Percentiles rank a stretch among this genome's conserved stretches.
phyloP scores from a whole-genome alignment of 2,888 invertebrate species.

The Teleiodes luculella region DNA sequence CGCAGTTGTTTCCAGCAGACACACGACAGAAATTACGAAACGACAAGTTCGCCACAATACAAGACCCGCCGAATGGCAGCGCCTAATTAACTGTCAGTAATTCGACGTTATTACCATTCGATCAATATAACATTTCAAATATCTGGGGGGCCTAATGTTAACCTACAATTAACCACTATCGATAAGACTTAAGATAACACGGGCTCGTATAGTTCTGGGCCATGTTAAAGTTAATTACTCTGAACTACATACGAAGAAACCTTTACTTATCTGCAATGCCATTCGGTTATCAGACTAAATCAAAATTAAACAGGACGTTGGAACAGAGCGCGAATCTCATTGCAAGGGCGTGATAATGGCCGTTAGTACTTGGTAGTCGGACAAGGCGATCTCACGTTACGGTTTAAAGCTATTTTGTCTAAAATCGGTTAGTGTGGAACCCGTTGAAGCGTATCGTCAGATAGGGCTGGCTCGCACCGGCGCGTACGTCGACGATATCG shows the following conservation, averaged over 20 bases:
- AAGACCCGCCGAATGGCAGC: slow-evolving; percentile 59
- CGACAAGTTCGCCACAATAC: slow-evolving; percentile 52
- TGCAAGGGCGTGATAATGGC: too few species aligned
- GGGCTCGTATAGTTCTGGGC: slow-evolving; percentile 10
- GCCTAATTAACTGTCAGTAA: slow-evolving; percentile 75
- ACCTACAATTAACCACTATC: slow-evolving; percentile 29
- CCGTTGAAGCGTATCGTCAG: slow-evolving; percentile 36
- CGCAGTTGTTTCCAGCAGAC: slow-evolving; percentile 52
- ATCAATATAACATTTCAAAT: slow-evolving; percentile 36
- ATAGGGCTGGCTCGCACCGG: slow-evolving; percentile 36
- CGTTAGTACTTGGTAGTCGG: background rate
- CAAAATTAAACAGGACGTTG: background rate
- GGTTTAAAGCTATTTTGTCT: slow-evolving; percentile 12
- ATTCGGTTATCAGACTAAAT: background rate
- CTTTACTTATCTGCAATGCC: slow-evolving; percentile 11
- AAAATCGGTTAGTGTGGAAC: slow-evolving; percentile 16
- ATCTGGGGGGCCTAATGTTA: slow-evolving; percentile 19
- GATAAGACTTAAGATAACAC: slow-evolving; percentile 19
- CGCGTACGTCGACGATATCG: slow-evolving; percentile 61
- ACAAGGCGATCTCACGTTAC: slow-evolving; percentile 9
- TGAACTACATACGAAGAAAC: slow-evolving; percentile 13
- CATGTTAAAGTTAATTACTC: slow-evolving; percentile 14
- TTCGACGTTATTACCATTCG: slow-evolving; percentile 58
- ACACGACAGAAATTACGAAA: slow-evolving; percentile 65
- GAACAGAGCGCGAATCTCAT: too few species aligned